Evolutionary conservation across 2,113 vertebrate genomes (phyloP).

Genomic region (Grammomys surdaster): DNA sequence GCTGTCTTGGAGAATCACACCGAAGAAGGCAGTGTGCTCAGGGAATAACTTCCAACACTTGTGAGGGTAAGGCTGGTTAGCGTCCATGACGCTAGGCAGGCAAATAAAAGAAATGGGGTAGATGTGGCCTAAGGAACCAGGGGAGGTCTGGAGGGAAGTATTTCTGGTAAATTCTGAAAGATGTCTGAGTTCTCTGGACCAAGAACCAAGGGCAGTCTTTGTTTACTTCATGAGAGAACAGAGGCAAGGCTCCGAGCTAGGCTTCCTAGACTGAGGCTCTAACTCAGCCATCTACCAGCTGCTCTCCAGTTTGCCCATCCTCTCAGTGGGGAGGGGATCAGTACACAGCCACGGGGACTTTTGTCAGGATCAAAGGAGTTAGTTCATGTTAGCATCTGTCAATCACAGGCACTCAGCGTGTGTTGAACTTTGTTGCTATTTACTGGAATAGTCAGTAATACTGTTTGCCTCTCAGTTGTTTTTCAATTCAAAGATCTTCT

Average conservation of each 20-base stretch:
- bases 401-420: not conserved
- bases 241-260: not conserved
- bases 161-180: conserved; percentile 29
- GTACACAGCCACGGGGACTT: not conserved
- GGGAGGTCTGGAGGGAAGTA: not conserved
- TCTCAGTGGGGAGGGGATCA: not conserved
- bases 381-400: not conserved
- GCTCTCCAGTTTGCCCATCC: not conserved
- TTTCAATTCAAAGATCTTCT: conserved; percentile 38
- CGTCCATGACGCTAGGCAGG: not conserved
- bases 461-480: not conserved
- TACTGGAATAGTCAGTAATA: not conserved
- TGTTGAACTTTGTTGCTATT: not conserved
- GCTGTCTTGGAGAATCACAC: not conserved
- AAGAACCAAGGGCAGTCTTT: not conserved
- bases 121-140: not conserved
- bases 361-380: not conserved
- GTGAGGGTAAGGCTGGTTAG: not conserved
- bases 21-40: not conserved
- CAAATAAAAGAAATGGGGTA: not conserved
- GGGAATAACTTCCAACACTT: not conserved
- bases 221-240: not conserved
- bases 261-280: not conserved
- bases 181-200: not conserved
- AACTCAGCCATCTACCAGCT: not conserved